Percentiles rank a stretch among this genome's conserved stretches.
Evolutionary conservation across 1,140 invertebrate genomes (phyloP).

Genomic region (Gryllus bimaculatus): DNA sequence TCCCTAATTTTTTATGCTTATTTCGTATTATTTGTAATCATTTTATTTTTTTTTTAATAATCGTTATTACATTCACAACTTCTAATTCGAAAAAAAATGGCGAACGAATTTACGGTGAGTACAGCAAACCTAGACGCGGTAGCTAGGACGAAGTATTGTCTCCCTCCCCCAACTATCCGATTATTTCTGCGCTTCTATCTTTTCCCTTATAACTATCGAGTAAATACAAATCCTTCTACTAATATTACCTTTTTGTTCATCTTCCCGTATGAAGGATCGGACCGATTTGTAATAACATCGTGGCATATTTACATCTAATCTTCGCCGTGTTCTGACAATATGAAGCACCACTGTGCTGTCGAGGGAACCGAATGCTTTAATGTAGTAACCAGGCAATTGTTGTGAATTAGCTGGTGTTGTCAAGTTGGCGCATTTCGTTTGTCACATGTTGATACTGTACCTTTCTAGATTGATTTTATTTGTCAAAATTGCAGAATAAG

Average conservation of each 20-base stretch:
- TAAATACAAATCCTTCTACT: neutral
- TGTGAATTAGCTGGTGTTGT: neutral
- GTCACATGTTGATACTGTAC: neutral
- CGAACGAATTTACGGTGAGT: too few species aligned
- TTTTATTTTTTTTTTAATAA: too few species aligned
- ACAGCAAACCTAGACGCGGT: too few species aligned
- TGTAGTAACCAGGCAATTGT: neutral
- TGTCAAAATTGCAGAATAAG: too few species aligned
- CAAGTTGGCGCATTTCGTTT: neutral
- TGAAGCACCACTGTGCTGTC: constrained; percentile 2
- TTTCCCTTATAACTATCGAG: too few species aligned
- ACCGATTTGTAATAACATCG: neutral
- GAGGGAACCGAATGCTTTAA: neutral
- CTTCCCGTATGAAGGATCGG: neutral
- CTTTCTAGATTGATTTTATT: neutral
- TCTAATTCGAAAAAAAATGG: too few species aligned
- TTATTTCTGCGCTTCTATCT: too few species aligned
- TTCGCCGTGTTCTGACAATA: neutral
- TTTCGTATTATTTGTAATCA: too few species aligned
- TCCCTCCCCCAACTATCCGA: too few species aligned
- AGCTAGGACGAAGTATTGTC: too few species aligned
- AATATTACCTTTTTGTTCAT: neutral
- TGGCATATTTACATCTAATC: neutral
- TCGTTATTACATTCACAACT: too few species aligned
- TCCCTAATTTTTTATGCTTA: too few species aligned